Base-by-base conservation (phyloP, 2,113 vertebrate species). In the Excalfactoria chinensis region DNA sequence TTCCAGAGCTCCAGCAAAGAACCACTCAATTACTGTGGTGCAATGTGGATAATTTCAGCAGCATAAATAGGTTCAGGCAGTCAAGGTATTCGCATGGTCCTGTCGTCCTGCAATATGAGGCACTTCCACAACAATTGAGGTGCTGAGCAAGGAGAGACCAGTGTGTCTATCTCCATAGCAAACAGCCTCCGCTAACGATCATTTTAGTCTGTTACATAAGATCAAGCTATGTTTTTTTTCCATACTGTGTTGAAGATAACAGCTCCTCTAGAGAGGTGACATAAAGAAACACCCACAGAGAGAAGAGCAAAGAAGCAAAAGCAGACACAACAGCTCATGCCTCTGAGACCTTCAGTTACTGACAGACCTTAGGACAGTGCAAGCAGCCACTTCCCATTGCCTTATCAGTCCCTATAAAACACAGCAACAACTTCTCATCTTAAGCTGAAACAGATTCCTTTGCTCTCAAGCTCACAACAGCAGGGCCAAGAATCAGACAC, bases 141-240 rank as follows among this genome's bases (percentile, higher is more conserved):
- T 67, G 84, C 69, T 6, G 8, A 44, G 15, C 26, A 30, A 28
- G 17, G 43, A 77, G 63, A 40, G 14, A 6, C 1, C 21, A 44
- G 49, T 35, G 55, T 77, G 46, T 37, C 0, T 0, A 46, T 77
- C 77, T 84, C 60, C 46, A 9, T 49, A 55, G 30, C 40, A 86
- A 64, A 55, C 23, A 55, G 69, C 20, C 11, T 12, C 56, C 28
- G 2, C 26, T 25, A 62, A 34, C 0, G 0, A 62, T 75, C 19
- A 0, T 25, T 82, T 81, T 28, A 69, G 53, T 26, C 53, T 41
- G 16, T 58, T 89, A 35, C 1, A 0, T 40, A 49, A 89, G 35
- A 86, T 20, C 26, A n/a, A 0, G 1, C 13, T 43, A 15, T 10
- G 0, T 7, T 46, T 71, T 75, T 66, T 71, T 69, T n/a, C n/a